These are phyloP conservation scores for Xanthia togata DNA, from an alignment of 2,888 invertebrate species.

Conservation along the genomic window DNA sequence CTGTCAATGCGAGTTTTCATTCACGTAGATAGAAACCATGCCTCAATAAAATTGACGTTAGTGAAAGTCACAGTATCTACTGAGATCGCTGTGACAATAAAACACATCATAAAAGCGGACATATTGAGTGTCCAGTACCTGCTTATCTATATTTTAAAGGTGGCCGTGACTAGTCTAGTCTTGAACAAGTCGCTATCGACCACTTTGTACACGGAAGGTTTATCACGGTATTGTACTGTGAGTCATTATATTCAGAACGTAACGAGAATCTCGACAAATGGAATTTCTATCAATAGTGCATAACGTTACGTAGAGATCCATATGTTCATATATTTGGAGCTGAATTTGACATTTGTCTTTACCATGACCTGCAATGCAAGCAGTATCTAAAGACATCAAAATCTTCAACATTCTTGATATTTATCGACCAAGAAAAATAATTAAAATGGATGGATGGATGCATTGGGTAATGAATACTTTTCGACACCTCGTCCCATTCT, in stretches of 20 bases:
- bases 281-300: neutral
- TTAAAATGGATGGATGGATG: neutral
- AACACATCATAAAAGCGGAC: slow-evolving; percentile 20
- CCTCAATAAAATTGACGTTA: slow-evolving; percentile 25
- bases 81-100: slow-evolving; percentile 14
- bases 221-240: neutral
- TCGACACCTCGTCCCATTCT: slow-evolving; percentile 15
- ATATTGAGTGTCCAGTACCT: slow-evolving; percentile 10
- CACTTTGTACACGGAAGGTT: neutral
- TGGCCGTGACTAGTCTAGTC: neutral
- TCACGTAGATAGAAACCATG: slow-evolving; percentile 24
- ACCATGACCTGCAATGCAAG: slow-evolving; percentile 4
- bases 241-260: neutral
- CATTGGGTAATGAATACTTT: slow-evolving; percentile 19
- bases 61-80: slow-evolving; percentile 43
- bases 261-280: neutral
- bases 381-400: neutral
- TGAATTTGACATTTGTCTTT: neutral
- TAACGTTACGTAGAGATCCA: neutral
- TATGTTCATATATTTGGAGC: neutral
- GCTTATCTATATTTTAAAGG: neutral
- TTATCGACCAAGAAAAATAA: neutral
- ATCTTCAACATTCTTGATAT: neutral
- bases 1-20: slow-evolving; percentile 29
- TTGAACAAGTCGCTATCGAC: neutral